Evolutionary conservation across 2,113 vertebrate genomes (phyloP), one percentile per base, ranked within the genome.

Genomic region (Sander vitreus): DNA sequence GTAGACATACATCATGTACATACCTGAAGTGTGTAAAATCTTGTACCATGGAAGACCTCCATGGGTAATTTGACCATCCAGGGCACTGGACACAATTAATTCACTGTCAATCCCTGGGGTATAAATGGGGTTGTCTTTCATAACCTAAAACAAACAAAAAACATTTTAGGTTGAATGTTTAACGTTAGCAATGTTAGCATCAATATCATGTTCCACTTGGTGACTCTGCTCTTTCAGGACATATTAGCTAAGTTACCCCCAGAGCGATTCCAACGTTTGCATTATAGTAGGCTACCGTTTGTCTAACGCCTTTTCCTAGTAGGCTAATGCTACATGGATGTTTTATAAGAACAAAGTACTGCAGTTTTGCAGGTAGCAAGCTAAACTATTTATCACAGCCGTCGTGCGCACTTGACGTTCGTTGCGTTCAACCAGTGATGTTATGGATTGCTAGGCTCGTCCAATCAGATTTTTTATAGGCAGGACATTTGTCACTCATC

Each of bases 11-110:
- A 48, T 73, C 3, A 76, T 67, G 14, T 27, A 43, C 36, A 59
- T 73, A 73, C 73, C 58, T 75, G 2, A 69, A 16, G 39, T 43
- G 64, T 47, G 43, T 47, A 51, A 62, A 6, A 53, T 50, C 33
- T 47, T 48, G 25, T 70, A 6, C 36, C 33, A 47, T 39, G 14
- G 23, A 79, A 43, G 64, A 50, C 45, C 39, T 47, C n/a, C 59
- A 66, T 66, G 43, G 30, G 7, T 45, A n/a, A 7, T 36, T 51
- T 73, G 36, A 7, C 36, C 36, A 2, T 9, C 36, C 36, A 8
- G 36, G 7, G 36, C 36, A 25, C 11, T 54, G 27, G 45, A 54
- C 23, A 54, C 2, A 63, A 57, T 43, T 39, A 33, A 58, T 60
- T 77, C 59, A 47, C 50, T 33, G 23, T 23, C 21, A 69, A 4